These are phyloP conservation scores for Thinocorus orbignyianus DNA, from an alignment of 2,113 vertebrate genomes.

Conservation along the genomic window DNA sequence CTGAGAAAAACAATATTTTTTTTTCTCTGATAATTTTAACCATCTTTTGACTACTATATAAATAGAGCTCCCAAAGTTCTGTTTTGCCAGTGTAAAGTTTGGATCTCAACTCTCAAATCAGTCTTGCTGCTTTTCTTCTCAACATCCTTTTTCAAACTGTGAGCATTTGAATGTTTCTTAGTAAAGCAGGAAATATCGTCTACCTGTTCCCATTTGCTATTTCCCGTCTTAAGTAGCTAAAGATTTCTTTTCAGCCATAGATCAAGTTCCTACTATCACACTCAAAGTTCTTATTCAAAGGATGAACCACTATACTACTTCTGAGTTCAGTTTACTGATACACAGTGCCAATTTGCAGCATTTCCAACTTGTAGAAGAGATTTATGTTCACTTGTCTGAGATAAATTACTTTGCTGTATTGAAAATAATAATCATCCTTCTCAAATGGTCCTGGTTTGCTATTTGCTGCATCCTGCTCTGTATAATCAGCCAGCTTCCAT, in stretches of 20 bases:
- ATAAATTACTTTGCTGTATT: background rate
- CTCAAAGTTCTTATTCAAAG: background rate
- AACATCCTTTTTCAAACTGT: background rate
- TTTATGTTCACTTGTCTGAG: background rate
- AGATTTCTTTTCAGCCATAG: background rate
- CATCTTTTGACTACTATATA: background rate
- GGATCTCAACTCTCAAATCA: background rate
- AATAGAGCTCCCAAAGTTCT: background rate
- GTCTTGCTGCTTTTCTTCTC: background rate
- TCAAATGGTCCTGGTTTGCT: background rate
- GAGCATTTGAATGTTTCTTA: background rate
- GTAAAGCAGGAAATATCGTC: background rate
- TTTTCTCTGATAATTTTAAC: background rate
- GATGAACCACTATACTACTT: background rate
- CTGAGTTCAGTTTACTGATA: background rate
- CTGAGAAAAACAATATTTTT: background rate
- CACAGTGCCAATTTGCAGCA: background rate
- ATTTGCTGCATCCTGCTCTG: background rate
- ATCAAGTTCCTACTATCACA: background rate
- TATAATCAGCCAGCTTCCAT: background rate
- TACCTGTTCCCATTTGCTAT: background rate
- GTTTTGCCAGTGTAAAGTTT: background rate
- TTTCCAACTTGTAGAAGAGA: background rate
- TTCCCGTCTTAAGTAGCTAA: background rate
- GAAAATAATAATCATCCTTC: background rate